Base-by-base conservation (phyloP, 2,113 vertebrate genomes). In the Anser brachyrhynchus region DNA sequence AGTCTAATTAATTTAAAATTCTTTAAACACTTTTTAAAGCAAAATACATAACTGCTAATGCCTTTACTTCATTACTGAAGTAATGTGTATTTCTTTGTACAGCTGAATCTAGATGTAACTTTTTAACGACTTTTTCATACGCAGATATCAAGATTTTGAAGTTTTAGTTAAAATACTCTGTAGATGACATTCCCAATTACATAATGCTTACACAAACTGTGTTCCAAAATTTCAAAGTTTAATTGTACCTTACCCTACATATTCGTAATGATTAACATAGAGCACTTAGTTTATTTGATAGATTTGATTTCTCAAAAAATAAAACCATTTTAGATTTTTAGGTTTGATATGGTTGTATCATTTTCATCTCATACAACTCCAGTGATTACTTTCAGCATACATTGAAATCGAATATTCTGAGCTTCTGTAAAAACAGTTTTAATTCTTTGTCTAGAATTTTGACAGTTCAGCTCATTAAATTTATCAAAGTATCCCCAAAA, bases 61-160 rank as follows among this genome's bases (percentile, higher is more conserved):
- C 97, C 92, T 95, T 97, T 96, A 97, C 96, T 98, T 98, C 97
- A 46, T 92, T 97, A 65, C 95, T 78, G 96, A 98, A 98, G 97
- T 98, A 95, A 97, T 75, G 96, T 96, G 95, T 97, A 97, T 98
- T 98, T 95, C 97, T 98, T 98, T 98, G 98, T 98, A 98, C 96
- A 98, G 97, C 97, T 97, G 96, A 97, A 97, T 92, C 89, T 98
- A 97, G 97, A 93, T 97, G 96, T 97, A 97, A 96, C 82, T 98
- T 98, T 98, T 98, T 97, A 97, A 98, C 96, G 95, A 98, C 97
- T 97, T 98, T 96, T 97, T 97, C 97, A 97, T 97, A 97, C 39
- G 66, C 97, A 97, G 95, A 91, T 98, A 98, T 89, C 95, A 95
- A 97, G 96, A 95, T 98, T 97, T 97, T 98, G 97, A 98, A 97